Conservation (phyloP, 2,888 invertebrate genomes). For the Rhopalosiphum nymphaeae region DNA sequence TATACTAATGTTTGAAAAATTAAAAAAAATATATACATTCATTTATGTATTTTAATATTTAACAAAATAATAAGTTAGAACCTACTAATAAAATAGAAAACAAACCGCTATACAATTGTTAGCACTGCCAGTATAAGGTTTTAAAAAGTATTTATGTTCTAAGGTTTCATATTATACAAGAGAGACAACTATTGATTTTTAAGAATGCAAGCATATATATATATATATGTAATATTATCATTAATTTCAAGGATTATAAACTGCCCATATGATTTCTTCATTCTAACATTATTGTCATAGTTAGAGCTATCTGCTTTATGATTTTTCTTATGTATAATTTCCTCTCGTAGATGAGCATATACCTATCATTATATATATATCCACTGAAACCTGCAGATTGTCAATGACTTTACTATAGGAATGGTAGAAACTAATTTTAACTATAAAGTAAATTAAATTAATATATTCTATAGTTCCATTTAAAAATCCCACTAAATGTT, state of each 20-base stretch:
- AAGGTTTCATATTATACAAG: constrained; percentile 43
- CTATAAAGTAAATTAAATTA: background rate
- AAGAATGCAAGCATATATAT: background rate
- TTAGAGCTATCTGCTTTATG: background rate
- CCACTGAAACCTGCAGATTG: background rate
- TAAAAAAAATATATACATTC: background rate
- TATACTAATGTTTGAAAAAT: background rate
- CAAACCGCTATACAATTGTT: background rate
- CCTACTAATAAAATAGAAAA: background rate
- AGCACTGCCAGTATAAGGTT: background rate
- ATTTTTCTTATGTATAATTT: background rate
- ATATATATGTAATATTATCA: background rate
- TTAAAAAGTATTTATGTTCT: constrained; percentile 20
- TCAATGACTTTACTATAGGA: background rate
- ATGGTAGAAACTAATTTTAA: background rate
- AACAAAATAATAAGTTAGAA: background rate
- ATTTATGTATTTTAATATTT: background rate
- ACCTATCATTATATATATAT: background rate
- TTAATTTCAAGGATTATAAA: constrained; percentile 10
- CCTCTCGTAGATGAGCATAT: background rate
- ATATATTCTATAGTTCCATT: background rate
- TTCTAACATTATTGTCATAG: background rate
- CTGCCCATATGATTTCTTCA: background rate
- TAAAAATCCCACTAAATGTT: background rate
- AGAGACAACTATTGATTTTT: constrained; percentile 50